phyloP scores from a whole-genome alignment of 2,113 vertebrate species.

The Pachyramphus minor region DNA sequence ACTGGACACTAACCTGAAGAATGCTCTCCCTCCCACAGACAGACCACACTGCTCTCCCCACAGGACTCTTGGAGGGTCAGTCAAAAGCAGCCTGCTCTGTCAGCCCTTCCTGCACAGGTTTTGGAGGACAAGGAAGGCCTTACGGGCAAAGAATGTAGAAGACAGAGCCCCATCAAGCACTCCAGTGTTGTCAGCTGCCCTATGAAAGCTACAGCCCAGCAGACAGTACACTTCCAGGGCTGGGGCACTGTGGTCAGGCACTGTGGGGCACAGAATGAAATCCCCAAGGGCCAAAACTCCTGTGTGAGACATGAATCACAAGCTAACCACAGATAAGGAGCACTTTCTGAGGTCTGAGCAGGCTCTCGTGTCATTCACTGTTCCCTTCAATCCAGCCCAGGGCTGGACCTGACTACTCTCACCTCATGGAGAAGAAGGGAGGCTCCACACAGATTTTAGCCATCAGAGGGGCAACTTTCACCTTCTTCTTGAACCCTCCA shows the following conservation, averaged over 20 bases:
- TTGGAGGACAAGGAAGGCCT: not conserved
- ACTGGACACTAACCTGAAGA: not conserved
- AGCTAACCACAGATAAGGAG: not conserved
- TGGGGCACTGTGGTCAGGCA: not conserved
- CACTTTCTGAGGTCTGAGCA: not conserved
- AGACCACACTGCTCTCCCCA: not conserved
- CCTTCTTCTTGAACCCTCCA: not conserved
- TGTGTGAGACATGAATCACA: not conserved
- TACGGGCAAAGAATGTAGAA: not conserved
- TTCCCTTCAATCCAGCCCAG: not conserved
- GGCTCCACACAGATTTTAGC: not conserved
- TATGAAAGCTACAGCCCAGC: not conserved
- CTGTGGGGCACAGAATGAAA: accelerated
- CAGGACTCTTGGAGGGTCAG: not conserved
- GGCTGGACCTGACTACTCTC: not conserved
- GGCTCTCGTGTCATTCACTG: not conserved
- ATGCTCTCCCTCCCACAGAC: not conserved
- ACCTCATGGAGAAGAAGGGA: not conserved
- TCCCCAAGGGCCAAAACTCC: not conserved
- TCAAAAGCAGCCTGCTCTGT: not conserved
- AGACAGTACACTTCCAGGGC: not conserved
- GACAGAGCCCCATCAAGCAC: accelerated
- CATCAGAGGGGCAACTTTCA: not conserved
- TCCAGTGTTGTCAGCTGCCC: not conserved
- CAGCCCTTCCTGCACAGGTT: not conserved